Evolutionary conservation across 2,888 invertebrate genomes (phyloP).

Genomic region (Theristus sp.): DNA sequence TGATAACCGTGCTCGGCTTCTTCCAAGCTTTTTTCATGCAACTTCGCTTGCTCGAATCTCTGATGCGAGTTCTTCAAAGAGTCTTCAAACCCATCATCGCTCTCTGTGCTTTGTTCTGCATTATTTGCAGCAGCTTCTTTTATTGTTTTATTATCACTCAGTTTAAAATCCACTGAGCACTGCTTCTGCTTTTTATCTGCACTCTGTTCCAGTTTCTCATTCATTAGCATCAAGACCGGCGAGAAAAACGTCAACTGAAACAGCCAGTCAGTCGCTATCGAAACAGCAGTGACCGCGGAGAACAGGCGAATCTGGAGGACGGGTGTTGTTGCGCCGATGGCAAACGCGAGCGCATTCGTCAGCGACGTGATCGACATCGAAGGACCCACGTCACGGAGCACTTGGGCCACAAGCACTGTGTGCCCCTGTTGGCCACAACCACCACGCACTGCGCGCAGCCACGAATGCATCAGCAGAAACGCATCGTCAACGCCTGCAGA

Average conservation of each 20-base stretch:
- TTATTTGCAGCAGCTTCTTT: too few relatives aligned
- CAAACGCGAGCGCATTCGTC: constrained; percentile 26
- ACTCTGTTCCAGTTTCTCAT: too few relatives aligned
- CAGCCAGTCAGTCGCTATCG: not conserved
- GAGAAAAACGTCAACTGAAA: not conserved
- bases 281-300: not conserved
- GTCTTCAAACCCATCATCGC: too few relatives aligned
- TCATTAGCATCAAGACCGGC: not conserved
- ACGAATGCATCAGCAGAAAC: constrained; percentile 23
- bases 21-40: too few relatives aligned
- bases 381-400: constrained; percentile 8
- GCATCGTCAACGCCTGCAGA: constrained; percentile 23
- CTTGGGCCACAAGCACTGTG: not conserved
- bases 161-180: too few relatives aligned
- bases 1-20: too few relatives aligned
- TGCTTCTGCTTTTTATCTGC: too few relatives aligned
- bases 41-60: too few relatives aligned
- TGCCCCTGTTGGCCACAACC: not conserved
- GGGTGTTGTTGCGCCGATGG: constrained; percentile 11
- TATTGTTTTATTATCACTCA: too few relatives aligned
- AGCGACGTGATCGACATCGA: constrained; percentile 25
- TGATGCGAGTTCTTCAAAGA: too few relatives aligned
- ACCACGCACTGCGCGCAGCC: constrained; percentile 10
- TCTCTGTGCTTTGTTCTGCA: too few relatives aligned
- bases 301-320: not conserved